phyloP scores from a whole-genome alignment of 2,888 invertebrate genomes.

The Mantis religiosa region DNA sequence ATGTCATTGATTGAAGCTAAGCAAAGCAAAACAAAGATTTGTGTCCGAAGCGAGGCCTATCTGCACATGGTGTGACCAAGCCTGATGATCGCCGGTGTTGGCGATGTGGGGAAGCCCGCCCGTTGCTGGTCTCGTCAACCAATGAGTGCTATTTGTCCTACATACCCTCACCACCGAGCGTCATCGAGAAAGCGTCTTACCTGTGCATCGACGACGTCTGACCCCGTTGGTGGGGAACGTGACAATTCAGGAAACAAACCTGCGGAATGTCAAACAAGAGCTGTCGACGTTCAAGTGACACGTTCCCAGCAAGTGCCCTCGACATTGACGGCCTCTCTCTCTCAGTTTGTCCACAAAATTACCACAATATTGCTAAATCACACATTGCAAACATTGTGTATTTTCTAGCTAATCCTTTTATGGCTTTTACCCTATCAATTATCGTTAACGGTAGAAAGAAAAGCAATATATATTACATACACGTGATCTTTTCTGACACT shows the following conservation, averaged over 20 bases:
- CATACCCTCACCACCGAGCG: not conserved
- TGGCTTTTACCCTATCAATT: no score
- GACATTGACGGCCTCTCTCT: not conserved
- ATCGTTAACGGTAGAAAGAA: no score
- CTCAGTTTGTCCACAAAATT: not conserved
- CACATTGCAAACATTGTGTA: no score
- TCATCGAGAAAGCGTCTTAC: not conserved
- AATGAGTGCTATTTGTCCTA: not conserved
- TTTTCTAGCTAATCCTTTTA: no score
- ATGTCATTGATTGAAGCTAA: not conserved
- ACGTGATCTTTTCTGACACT: no score
- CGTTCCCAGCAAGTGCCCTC: not conserved
- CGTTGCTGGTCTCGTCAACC: not conserved
- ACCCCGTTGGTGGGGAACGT: no score
- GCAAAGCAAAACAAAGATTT: not conserved
- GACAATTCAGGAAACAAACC: not conserved
- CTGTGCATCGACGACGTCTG: no score
- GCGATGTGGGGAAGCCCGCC: not conserved
- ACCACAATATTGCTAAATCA: not conserved
- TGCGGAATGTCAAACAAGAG: no score
- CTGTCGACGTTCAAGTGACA: not conserved
- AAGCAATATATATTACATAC: no score
- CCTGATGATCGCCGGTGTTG: not conserved
- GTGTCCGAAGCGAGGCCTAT: not conserved
- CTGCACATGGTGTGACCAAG: not conserved